These are phyloP conservation scores for Tachyglossus aculeatus DNA, from an alignment of 2,797 vertebrate species.

Conservation along the genomic window DNA sequence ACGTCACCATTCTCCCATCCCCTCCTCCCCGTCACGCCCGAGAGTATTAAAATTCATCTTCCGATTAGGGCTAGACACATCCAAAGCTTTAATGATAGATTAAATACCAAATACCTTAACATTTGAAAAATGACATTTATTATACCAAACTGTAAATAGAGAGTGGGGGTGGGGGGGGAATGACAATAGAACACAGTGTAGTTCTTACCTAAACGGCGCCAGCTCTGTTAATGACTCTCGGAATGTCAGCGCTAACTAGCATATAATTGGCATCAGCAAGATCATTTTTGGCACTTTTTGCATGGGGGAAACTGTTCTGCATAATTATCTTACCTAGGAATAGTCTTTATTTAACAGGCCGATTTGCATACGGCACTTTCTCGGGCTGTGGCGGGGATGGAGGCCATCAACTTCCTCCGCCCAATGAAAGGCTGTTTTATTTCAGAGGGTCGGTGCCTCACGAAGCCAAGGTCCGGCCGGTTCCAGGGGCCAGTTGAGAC, in stretches of 20 bases:
- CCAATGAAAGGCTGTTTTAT: conserved; percentile 47
- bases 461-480: too few species aligned
- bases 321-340: conserved; percentile 78
- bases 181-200: conserved; percentile 69
- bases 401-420: conserved; percentile 51
- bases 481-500: too few species aligned
- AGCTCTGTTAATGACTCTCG: conserved; percentile 71
- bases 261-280: conserved; percentile 77
- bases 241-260: conserved; percentile 79
- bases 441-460: conserved; percentile 45
- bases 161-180: conserved; percentile 57
- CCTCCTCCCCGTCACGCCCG: not conserved
- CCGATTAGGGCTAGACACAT: conserved; percentile 55
- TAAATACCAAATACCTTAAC: conserved; percentile 79
- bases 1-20: too few species aligned
- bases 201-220: conserved; percentile 67
- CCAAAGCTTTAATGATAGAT: conserved; percentile 68
- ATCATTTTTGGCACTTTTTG: conserved; percentile 79
- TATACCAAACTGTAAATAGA: conserved; percentile 74
- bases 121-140: conserved; percentile 78
- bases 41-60: conserved; percentile 23
- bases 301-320: conserved; percentile 72
- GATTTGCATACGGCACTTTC: conserved; percentile 76
- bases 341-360: conserved; percentile 75
- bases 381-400: conserved; percentile 32